Conservation (phyloP, 2,797 vertebrate species). For the Masticophis lateralis region DNA sequence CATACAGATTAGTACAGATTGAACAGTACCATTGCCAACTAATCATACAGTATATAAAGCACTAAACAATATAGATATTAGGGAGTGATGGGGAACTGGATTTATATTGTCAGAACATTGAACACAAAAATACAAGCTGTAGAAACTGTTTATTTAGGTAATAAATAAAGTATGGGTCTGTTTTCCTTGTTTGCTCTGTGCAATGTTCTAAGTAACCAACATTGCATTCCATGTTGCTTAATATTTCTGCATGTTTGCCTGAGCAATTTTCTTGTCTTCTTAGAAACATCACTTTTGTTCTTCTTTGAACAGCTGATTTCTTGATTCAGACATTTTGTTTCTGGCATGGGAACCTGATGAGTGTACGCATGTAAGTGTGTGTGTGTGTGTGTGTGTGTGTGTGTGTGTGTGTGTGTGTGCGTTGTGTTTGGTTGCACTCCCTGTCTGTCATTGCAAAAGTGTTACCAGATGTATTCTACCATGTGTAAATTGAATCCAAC, state of each 20-base stretch:
- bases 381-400: background rate
- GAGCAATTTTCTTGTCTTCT: conserved; percentile 52
- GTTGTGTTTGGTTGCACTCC: background rate
- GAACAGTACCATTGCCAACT: conserved; percentile 70
- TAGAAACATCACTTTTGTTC: conserved; percentile 49
- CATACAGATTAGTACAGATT: conserved; percentile 75
- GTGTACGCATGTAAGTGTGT: background rate
- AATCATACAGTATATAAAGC: conserved; percentile 69
- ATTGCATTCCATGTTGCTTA: conserved; percentile 22
- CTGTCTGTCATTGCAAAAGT: conserved; percentile 15
- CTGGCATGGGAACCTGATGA: conserved; percentile 8
- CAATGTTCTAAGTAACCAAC: conserved; percentile 43
- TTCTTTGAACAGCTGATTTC: conserved; percentile 35
- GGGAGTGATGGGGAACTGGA: conserved; percentile 64
- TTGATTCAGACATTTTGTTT: conserved; percentile 36
- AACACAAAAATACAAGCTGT: conserved; percentile 64
- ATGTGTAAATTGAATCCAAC: background rate
- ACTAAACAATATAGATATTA: conserved; percentile 74
- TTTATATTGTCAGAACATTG: conserved; percentile 62
- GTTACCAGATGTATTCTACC: conserved; percentile 25
- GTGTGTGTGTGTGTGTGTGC: background rate
- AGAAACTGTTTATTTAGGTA: conserved; percentile 62
- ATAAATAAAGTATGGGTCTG: conserved; percentile 66
- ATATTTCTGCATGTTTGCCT: conserved; percentile 49
- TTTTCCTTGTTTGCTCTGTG: conserved; percentile 49